Evolutionary conservation across 1,140 invertebrate genomes (phyloP), one percentile per base, ranked within the genome.

Genomic region (Lepidurus arcticus): DNA sequence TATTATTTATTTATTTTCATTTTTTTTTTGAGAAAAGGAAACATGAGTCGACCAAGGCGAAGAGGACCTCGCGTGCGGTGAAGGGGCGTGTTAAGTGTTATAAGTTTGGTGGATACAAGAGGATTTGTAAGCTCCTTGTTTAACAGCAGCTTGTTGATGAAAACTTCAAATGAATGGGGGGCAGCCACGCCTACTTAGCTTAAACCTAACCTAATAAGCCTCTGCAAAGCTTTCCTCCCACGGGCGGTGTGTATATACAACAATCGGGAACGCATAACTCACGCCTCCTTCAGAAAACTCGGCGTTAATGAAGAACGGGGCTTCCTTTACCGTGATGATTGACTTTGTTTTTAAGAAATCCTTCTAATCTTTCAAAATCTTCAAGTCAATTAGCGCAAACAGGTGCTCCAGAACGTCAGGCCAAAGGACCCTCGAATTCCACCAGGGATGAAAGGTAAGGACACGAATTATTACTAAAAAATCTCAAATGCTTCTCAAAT

Each of bases 191-290:
- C 53, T 65, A 65, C 53, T n/a, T 65, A 65, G 53, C 53, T 65
- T 65, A 65, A 34, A 65, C 53, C 45, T 65, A 65, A 65, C 53
- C 53, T 65, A 65, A 65, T 65, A 65, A 65, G 53, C 53, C 21
- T 65, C 21, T 7, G 16, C 21, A 3, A 34, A 34, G 34, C 34
- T 34, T 34, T 13, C 21, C 9, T 65, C 21, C 21, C 16, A 65
- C 4, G 53, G 53, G 53, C 53, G 53, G 53, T 65, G 21, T 65
- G n/a, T 16, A 16, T 5, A 11, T 21, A 34, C 34, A 34, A 34
- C 34, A 34, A 34, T 34, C 34, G 34, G 53, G 21, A 65, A 16
- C 21, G 53, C 16, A 65, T 13, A 65, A 65, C 53, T 65, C 53
- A 65, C 45, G 45, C 45, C 45, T 16, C 34, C 34, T 4, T 34